Base-by-base conservation (phyloP, 2,888 invertebrate genomes). In the Oasisia sp. region DNA sequence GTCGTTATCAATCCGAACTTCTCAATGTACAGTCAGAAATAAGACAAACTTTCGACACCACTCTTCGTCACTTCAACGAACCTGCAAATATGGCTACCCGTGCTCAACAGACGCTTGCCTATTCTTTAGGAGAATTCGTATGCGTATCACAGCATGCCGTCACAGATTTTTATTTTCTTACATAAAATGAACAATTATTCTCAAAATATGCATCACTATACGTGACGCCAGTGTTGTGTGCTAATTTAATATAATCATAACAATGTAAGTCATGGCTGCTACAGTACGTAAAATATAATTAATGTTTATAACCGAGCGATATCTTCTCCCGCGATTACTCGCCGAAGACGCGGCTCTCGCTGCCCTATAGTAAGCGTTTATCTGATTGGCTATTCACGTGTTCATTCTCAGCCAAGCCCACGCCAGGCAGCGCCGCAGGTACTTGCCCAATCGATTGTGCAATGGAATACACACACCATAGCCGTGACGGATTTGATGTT, bases 301-400 rank as follows among this genome's bases (percentile, higher is more conserved):
- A 74, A 74, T 74, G 74, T 74, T 74, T 74, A 74, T 74, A n/a
- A 74, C 74, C 74, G 74, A 74, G 27, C 74, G 74, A 74, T n/a
- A 74, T 74, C 74, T 74, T 74, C 74, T 74, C 74, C 74, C 74
- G 74, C 74, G 74, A 74, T 74, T 74, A 74, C 74, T 74, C 74
- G 74, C 74, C 74, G 74, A 27, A 74, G 74, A 74, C 74, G 74
- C 74, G 74, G 74, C 74, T 74, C 74, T 74, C 74, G 74, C 74
- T 74, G 74, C 74, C 19, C 74, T 74, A 1, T 74, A 74, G 74
- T 74, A 74, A 74, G 74, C 74, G 74, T 74, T 74, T 74, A 74
- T 74, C 74, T 74, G 74, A 74, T 74, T 74, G 74, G 74, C 74
- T 74, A 74, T 74, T 74, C 74, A 27, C 74, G 74, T 74, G 74